Conservation (phyloP, 2,113 vertebrate species). For the Vidua macroura region DNA sequence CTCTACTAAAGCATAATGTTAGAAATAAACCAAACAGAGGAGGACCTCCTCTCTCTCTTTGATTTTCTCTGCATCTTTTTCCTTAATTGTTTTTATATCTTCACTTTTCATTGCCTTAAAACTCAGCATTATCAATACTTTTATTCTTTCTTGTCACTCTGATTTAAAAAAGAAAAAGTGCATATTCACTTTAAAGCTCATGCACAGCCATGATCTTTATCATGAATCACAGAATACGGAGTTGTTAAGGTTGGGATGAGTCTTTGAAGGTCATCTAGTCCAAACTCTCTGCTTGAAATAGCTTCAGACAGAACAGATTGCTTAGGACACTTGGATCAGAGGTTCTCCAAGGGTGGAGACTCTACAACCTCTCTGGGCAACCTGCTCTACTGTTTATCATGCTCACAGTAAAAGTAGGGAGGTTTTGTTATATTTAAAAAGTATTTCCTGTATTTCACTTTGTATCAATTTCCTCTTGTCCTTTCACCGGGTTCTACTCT, state of each 20-base stretch:
- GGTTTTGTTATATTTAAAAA: background rate
- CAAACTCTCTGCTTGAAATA: background rate
- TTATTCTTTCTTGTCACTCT: background rate
- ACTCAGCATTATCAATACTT: background rate
- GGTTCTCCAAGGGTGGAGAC: background rate
- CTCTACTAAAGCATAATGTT: background rate
- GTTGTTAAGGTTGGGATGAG: background rate
- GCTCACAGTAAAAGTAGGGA: accelerated
- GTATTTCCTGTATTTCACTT: background rate
- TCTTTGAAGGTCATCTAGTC: background rate
- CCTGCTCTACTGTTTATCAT: background rate
- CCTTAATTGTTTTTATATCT: background rate
- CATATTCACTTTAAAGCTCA: background rate
- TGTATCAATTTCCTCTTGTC: background rate
- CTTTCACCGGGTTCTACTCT: background rate
- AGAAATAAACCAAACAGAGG: background rate
- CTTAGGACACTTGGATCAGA: background rate
- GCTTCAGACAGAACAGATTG: background rate
- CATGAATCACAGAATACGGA: background rate
- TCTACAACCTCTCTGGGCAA: background rate
- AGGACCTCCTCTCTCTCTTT: background rate
- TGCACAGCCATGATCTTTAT: background rate
- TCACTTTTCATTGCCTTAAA: background rate
- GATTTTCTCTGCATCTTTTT: background rate
- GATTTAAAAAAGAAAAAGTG: background rate